A percentile compares a stretch with the other conserved stretches of the same genome.
Conservation (phyloP, 2,797 vertebrate genomes). For the Cichlasoma orientale region DNA sequence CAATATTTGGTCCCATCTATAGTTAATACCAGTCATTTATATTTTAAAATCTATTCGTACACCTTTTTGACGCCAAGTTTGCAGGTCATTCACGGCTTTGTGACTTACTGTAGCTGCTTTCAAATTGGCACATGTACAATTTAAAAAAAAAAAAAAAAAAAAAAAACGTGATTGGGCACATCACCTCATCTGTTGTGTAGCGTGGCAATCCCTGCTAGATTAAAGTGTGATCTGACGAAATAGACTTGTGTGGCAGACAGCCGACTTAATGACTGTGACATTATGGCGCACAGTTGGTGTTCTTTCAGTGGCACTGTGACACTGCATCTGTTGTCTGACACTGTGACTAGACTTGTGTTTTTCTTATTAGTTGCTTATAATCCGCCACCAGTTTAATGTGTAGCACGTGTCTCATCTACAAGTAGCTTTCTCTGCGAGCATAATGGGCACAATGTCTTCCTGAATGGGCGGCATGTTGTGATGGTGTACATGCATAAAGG, state of each 20-base stretch:
- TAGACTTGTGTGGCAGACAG: conserved; percentile 1
- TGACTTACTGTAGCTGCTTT: not conserved
- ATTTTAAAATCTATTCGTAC: too few species aligned
- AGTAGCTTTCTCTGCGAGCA: not conserved
- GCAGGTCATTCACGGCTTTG: not conserved
- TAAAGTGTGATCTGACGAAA: conserved; percentile 18
- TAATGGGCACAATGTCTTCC: conserved; percentile 21
- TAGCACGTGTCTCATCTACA: conserved; percentile 7
- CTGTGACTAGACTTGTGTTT: not conserved
- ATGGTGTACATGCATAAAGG: not conserved
- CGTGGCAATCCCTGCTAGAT: conserved; percentile 18
- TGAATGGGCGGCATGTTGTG: conserved; percentile 10
- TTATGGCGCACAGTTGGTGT: conserved; percentile 32
- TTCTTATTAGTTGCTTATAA: conserved; percentile 25
- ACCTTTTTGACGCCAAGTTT: not conserved
- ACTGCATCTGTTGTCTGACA: conserved; percentile 49
- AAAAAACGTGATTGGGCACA: not conserved
- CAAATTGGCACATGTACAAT: not conserved
- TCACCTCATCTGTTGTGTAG: conserved; percentile 12
- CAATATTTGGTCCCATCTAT: not conserved
- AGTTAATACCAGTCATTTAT: not conserved
- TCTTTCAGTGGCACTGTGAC: conserved; percentile 31
- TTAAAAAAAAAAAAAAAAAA: not conserved
- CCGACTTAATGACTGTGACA: conserved; percentile 24
- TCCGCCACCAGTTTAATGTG: not conserved